A percentile compares a stretch with the other conserved stretches of the same genome.
These are phyloP conservation scores for Drosophila kambysellisi DNA, from an alignment of 2,888 invertebrate species.

Conservation along the genomic window DNA sequence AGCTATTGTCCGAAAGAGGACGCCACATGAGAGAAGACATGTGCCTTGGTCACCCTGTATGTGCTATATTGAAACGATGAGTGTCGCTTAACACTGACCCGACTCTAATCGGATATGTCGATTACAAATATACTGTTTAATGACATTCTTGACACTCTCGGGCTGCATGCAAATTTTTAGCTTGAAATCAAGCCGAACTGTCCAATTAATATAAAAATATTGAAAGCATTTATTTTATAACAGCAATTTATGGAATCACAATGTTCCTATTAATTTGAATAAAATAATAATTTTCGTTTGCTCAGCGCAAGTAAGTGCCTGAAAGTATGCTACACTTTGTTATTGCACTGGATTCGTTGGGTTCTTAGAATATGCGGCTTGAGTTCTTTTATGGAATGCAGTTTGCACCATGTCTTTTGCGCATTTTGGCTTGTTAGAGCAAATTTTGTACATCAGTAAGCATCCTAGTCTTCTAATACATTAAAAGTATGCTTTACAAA, in stretches of 20 bases:
- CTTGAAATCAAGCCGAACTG: not conserved
- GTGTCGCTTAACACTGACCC: not conserved
- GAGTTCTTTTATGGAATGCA: not conserved
- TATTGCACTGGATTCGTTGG: rapidly evolving
- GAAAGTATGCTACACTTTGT: not conserved
- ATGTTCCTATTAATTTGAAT: too few species aligned
- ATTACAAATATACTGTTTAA: not conserved
- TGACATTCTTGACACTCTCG: not conserved
- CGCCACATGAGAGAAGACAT: not conserved
- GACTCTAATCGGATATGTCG: not conserved
- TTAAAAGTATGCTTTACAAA: not conserved
- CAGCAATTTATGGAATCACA: not conserved
- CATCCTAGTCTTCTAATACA: not conserved
- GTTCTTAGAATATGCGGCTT: not conserved
- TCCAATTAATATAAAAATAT: not conserved
- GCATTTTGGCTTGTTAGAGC: not conserved
- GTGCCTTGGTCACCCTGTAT: not conserved
- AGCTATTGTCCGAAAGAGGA: not conserved
- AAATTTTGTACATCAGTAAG: not conserved
- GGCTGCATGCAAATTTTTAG: not conserved
- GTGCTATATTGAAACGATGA: not conserved
- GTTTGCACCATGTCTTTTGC: not conserved
- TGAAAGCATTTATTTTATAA: not conserved
- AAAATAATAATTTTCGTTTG: not conserved
- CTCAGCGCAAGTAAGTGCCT: not conserved